Evolutionary conservation across 2,113 vertebrate genomes (phyloP).

Genomic region (Muntiacus muntjak): DNA sequence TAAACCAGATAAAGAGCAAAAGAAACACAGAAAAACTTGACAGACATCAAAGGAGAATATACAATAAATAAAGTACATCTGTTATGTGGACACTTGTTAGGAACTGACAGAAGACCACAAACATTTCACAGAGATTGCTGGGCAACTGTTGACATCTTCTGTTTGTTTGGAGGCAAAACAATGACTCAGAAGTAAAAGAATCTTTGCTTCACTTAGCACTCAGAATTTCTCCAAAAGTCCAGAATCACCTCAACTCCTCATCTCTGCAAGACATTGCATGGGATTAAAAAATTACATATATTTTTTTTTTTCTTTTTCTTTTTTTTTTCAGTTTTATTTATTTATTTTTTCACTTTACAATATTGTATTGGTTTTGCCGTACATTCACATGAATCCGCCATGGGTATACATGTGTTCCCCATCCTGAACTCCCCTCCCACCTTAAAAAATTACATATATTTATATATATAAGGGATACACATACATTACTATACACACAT

Average conservation of each 20-base stretch:
- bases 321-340: no score
- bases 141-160: constrained; percentile 62
- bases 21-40: constrained; percentile 41
- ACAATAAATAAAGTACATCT: constrained; percentile 53
- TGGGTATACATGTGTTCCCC: no score
- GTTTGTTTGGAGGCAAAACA: constrained; percentile 68
- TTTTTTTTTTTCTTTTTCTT: not conserved
- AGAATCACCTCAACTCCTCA: not conserved
- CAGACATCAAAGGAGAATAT: constrained; percentile 52
- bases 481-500: not conserved
- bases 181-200: constrained; percentile 48
- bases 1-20: constrained; percentile 55
- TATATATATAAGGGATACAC: not conserved
- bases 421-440: no score
- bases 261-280: not conserved
- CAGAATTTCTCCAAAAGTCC: not conserved
- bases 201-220: constrained; percentile 30
- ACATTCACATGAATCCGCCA: no score
- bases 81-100: constrained; percentile 44
- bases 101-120: constrained; percentile 50
- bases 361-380: no score
- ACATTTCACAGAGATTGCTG: constrained; percentile 59
- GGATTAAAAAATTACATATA: not conserved
- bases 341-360: no score
- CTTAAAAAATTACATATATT: not conserved